A percentile compares a stretch with the other conserved stretches of the same genome.
These are phyloP conservation scores for Ennomos fuscantarius DNA, from an alignment of 2,888 invertebrate genomes.

Conservation along the genomic window DNA sequence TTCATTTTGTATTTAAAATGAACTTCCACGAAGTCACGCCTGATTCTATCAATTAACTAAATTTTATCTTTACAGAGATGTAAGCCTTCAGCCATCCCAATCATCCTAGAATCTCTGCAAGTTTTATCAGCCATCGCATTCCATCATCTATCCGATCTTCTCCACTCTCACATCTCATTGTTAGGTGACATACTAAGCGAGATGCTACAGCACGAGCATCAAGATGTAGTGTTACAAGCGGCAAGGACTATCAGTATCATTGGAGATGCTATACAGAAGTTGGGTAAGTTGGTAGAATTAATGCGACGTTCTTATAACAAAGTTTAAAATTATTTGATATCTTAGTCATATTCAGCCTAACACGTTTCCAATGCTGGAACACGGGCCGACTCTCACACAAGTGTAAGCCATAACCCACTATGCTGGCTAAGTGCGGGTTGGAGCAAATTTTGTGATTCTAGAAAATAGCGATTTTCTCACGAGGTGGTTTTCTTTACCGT, in stretches of 20 bases:
- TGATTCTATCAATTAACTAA: too few species aligned
- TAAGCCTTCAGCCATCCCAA: slow-evolving; percentile 84
- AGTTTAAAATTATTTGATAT: too few species aligned
- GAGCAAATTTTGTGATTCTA: neutral
- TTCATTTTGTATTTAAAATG: too few species aligned
- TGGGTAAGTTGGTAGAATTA: slow-evolving; percentile 58
- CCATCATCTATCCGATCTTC: slow-evolving; percentile 84
- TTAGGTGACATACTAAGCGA: slow-evolving; percentile 86
- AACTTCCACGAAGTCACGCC: too few species aligned
- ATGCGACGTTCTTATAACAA: too few species aligned
- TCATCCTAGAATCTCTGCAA: slow-evolving; percentile 92
- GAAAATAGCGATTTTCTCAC: neutral
- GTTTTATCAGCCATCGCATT: slow-evolving; percentile 87
- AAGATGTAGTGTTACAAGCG: slow-evolving; percentile 89
- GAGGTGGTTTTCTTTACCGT: too few species aligned
- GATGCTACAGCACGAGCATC: slow-evolving; percentile 86
- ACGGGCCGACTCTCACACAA: too few species aligned
- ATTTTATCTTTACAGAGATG: slow-evolving; percentile 60
- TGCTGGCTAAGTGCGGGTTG: too few species aligned
- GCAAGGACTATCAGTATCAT: slow-evolving; percentile 89
- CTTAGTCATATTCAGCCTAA: too few species aligned
- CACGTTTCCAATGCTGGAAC: too few species aligned
- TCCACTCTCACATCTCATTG: slow-evolving; percentile 83
- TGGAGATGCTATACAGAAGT: slow-evolving; percentile 86
- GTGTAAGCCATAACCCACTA: too few species aligned